Evolutionary conservation across 2,888 invertebrate species (phyloP).

Genomic region (Yponomeuta sedellus): DNA sequence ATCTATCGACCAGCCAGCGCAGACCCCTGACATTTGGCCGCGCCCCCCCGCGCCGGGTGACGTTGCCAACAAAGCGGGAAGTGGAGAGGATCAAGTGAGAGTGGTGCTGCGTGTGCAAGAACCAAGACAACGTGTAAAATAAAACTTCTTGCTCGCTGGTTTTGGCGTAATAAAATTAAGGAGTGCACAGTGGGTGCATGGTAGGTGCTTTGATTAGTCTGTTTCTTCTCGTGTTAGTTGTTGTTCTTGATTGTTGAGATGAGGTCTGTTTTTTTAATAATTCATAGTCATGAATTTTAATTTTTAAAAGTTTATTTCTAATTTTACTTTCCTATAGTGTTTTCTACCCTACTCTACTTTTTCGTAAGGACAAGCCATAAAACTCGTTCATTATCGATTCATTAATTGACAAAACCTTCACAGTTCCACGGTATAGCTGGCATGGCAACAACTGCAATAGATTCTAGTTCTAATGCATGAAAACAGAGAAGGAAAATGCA

Average conservation of each 20-base stretch:
- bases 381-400: background rate
- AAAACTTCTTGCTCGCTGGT: conserved; percentile 56
- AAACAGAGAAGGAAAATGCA: conserved; percentile 75
- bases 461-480: conserved; percentile 73
- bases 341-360: background rate
- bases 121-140: conserved; percentile 54
- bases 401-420: conserved; percentile 19
- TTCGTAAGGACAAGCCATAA: background rate
- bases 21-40: conserved; percentile 40
- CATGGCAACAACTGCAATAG: conserved; percentile 41
- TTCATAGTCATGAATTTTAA: too few relatives aligned
- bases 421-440: conserved; percentile 18
- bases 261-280: too few relatives aligned
- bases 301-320: too few relatives aligned
- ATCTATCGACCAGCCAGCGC: conserved; percentile 46
- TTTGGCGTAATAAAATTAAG: conserved; percentile 31
- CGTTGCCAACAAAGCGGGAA: conserved; percentile 20
- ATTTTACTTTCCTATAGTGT: background rate
- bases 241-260: too few relatives aligned
- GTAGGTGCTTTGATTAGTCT: too few relatives aligned
- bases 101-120: conserved; percentile 12
- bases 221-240: too few relatives aligned
- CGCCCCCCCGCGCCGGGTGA: background rate
- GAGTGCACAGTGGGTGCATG: background rate
- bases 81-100: conserved; percentile 8